These are phyloP conservation scores for Mastacembelus armatus DNA, from an alignment of 2,797 vertebrate genomes.

Conservation along the genomic window DNA sequence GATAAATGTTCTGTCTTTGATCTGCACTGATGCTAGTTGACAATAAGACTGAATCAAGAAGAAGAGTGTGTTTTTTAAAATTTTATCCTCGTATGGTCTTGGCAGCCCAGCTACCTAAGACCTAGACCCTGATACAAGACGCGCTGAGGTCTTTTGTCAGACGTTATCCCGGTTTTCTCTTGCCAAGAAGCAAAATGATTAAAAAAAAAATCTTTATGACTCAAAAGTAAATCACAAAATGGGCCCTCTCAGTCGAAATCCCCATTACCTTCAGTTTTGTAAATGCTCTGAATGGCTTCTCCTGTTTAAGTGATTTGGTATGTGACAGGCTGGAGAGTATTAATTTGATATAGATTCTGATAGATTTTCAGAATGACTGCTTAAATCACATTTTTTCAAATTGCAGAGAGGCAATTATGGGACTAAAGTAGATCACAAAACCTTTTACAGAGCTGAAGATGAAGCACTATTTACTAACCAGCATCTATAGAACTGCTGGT, in stretches of 20 bases:
- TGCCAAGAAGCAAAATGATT: background rate
- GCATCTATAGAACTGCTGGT: constrained; percentile 17
- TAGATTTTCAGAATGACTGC: constrained; percentile 44
- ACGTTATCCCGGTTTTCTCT: too few species aligned
- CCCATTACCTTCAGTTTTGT: constrained; percentile 31
- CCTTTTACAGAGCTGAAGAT: constrained; percentile 40
- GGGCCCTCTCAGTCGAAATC: constrained; percentile 6
- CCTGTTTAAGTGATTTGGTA: constrained; percentile 28
- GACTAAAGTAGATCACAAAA: constrained; percentile 41
- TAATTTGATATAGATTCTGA: constrained; percentile 39
- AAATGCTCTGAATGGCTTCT: constrained; percentile 23
- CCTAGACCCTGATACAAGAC: too few species aligned
- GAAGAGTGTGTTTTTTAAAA: too few species aligned
- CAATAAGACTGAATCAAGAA: background rate
- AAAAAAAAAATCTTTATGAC: background rate
- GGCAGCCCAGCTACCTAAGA: too few species aligned
- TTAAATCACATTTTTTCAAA: constrained; percentile 42
- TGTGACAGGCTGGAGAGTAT: constrained; percentile 37
- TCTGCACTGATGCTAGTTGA: background rate
- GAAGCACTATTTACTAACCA: constrained; percentile 48
- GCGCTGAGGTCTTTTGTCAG: too few species aligned
- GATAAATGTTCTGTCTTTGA: background rate
- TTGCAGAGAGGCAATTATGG: constrained; percentile 49
- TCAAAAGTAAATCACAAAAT: constrained; percentile 11
- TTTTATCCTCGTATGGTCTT: too few species aligned